Evolutionary conservation across 2,888 invertebrate species (phyloP).

Genomic region (Tenthredo mesomela): DNA sequence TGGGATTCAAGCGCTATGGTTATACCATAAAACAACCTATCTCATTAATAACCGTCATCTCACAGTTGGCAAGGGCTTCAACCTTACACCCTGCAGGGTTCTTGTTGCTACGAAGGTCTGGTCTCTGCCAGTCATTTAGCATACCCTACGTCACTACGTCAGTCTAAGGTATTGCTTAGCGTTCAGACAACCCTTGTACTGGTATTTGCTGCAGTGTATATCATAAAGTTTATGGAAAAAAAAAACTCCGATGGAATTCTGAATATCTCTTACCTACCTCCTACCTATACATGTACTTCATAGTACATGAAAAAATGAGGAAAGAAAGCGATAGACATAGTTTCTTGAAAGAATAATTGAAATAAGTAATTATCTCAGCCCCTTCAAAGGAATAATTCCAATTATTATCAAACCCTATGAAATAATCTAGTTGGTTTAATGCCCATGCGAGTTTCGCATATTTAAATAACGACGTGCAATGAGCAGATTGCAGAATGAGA

Average conservation of each 20-base stretch:
- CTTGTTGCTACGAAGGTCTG: slow-evolving; percentile 39
- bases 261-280: no score
- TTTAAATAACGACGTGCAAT: slow-evolving; percentile 18
- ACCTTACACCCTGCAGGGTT: slow-evolving; percentile 43
- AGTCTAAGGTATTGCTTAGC: slow-evolving; percentile 20
- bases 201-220: not conserved
- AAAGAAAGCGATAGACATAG: no score
- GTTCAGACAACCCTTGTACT: slow-evolving; percentile 12
- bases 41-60: slow-evolving; percentile 44
- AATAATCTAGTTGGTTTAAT: not conserved
- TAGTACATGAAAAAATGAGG: no score
- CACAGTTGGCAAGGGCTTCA: slow-evolving; percentile 39
- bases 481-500: slow-evolving; percentile 28
- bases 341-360: no score
- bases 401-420: not conserved
- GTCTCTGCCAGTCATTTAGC: slow-evolving; percentile 46
- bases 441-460: not conserved
- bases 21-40: slow-evolving; percentile 24
- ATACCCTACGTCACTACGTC: slow-evolving; percentile 44
- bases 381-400: no score
- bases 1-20: not conserved
- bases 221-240: not conserved
- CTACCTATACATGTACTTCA: no score
- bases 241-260: not conserved
- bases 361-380: not conserved